Evolutionary conservation across 2,113 vertebrate species (phyloP).

Genomic region (Fukomys damarensis): DNA sequence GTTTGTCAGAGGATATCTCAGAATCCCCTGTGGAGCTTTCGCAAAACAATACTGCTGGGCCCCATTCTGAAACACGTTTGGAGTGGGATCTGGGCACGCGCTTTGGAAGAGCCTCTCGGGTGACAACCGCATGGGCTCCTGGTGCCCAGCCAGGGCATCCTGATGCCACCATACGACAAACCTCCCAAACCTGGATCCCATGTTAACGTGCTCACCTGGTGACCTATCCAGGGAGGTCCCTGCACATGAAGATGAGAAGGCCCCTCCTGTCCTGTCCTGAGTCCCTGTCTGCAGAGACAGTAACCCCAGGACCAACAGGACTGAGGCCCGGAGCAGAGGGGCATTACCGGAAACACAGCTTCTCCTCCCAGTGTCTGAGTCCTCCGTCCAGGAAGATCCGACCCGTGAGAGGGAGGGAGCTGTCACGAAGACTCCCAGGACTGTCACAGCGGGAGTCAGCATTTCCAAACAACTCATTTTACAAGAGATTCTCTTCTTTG

Average conservation of each 20-base stretch:
- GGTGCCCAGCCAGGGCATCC: background rate
- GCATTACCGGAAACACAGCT: background rate
- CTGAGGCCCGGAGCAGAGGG: background rate
- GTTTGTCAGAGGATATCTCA: background rate
- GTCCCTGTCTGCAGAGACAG: background rate
- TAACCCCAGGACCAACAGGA: background rate
- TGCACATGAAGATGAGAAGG: background rate
- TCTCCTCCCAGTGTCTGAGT: background rate
- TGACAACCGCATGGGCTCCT: accelerated
- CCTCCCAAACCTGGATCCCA: background rate
- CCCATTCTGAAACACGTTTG: background rate
- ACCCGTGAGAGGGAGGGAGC: background rate
- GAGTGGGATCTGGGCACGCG: background rate
- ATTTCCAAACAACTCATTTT: conserved; percentile 1
- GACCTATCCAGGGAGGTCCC: background rate
- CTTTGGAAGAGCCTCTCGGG: background rate
- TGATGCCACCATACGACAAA: background rate
- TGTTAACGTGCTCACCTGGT: background rate
- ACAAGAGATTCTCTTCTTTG: background rate
- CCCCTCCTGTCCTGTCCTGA: background rate
- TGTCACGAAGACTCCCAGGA: accelerated
- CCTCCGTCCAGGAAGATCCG: background rate
- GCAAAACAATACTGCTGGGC: background rate
- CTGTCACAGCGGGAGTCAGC: background rate
- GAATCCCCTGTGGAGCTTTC: background rate